phyloP scores from a whole-genome alignment of 2,113 vertebrate genomes.

The Anolis sagrei region DNA sequence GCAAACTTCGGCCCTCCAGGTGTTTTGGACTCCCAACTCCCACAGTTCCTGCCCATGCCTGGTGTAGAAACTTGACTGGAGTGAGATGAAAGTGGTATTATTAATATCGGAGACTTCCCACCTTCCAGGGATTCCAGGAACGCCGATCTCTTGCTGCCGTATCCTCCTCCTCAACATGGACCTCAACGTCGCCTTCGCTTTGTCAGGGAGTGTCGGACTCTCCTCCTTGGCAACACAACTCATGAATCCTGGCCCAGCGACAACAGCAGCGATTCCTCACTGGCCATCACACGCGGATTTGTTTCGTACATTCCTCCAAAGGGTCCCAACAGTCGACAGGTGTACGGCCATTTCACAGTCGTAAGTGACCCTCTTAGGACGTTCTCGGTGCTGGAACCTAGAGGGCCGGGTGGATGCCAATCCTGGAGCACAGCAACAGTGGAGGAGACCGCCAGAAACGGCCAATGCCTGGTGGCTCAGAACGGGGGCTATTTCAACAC shows the following conservation, averaged over 20 bases:
- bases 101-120: neutral
- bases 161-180: conserved; percentile 73
- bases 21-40: neutral
- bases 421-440: conserved; percentile 70
- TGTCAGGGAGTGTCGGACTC: conserved; percentile 81
- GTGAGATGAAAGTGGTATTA: neutral
- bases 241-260: conserved; percentile 80
- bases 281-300: conserved; percentile 77
- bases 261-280: conserved; percentile 15
- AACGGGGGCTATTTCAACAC: conserved; percentile 91
- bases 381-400: conserved; percentile 90
- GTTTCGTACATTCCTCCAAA: conserved; percentile 70
- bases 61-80: neutral
- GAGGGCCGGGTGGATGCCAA: conserved; percentile 81
- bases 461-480: conserved; percentile 86
- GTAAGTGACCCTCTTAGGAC: conserved; percentile 82
- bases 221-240: conserved; percentile 76
- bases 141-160: conserved; percentile 81
- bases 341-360: conserved; percentile 86
- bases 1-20: no score
- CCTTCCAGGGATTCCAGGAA: conserved; percentile 71
- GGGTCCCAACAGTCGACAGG: conserved; percentile 35
- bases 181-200: conserved; percentile 75
- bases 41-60: no score
- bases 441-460: conserved; percentile 74